A percentile compares a stretch with the other conserved stretches of the same genome.
These are phyloP conservation scores for Limnephilus auricula DNA, from an alignment of 2,888 invertebrate genomes.

Conservation along the genomic window DNA sequence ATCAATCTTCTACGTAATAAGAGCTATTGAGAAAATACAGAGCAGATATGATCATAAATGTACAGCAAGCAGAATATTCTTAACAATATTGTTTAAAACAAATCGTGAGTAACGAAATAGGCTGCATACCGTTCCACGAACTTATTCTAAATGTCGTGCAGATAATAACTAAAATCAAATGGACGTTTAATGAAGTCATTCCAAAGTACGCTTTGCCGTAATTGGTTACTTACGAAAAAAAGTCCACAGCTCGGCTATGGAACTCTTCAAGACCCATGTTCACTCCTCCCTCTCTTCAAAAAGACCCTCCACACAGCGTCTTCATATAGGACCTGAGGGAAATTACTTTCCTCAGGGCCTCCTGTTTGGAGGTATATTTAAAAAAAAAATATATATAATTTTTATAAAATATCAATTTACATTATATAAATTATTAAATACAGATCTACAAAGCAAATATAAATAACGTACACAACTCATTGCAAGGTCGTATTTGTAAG, in stretches of 20 bases:
- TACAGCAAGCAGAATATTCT: background rate
- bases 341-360: no score
- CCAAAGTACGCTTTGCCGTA: background rate
- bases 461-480: no score
- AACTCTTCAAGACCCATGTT: no score
- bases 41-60: background rate
- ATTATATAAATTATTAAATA: no score
- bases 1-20: conserved; percentile 10
- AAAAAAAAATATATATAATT: no score
- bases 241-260: no score
- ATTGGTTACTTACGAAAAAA: background rate
- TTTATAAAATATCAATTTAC: background rate
- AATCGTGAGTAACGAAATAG: conserved; percentile 2
- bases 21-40: background rate
- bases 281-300: no score
- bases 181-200: background rate
- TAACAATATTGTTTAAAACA: background rate
- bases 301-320: no score
- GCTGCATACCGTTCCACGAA: background rate
- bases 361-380: no score
- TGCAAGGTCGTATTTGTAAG: background rate
- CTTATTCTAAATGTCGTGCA: background rate
- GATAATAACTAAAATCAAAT: background rate
- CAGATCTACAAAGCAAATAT: no score
- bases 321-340: no score